A percentile compares a stretch with the other conserved stretches of the same genome.
Conservation (phyloP, 2,797 vertebrate genomes). For the Eulemur mongoz region DNA sequence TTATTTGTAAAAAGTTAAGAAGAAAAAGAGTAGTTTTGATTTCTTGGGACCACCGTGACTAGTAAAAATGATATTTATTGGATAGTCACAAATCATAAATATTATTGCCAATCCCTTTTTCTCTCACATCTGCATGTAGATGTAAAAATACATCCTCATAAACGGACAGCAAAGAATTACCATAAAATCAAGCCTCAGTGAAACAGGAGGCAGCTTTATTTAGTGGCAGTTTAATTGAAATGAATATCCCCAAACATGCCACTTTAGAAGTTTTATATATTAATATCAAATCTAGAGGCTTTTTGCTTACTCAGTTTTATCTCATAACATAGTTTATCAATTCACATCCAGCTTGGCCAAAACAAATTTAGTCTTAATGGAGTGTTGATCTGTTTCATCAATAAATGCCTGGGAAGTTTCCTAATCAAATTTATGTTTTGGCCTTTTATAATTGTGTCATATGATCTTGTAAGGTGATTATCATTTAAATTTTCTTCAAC, state of each 20-base stretch:
- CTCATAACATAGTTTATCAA: neutral
- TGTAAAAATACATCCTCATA: neutral
- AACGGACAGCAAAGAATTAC: neutral
- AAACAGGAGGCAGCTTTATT: neutral
- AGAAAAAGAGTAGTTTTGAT: neutral
- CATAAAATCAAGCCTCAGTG: neutral
- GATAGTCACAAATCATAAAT: neutral
- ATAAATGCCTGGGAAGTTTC: neutral
- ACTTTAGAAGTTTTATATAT: neutral
- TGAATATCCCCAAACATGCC: neutral
- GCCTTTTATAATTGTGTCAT: neutral
- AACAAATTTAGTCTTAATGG: neutral
- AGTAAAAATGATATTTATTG: neutral
- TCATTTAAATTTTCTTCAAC: neutral
- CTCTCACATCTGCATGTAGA: neutral
- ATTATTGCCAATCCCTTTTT: neutral
- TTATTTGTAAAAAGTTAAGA: neutral
- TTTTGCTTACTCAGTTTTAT: neutral
- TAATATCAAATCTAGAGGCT: neutral
- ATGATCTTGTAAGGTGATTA: neutral
- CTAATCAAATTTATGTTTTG: neutral
- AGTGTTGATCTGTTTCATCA: neutral
- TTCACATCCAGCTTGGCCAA: neutral
- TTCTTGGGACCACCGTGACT: neutral
- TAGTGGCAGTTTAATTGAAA: neutral